phyloP scores from a whole-genome alignment of 2,113 vertebrate species.

The Colaptes auratus region DNA sequence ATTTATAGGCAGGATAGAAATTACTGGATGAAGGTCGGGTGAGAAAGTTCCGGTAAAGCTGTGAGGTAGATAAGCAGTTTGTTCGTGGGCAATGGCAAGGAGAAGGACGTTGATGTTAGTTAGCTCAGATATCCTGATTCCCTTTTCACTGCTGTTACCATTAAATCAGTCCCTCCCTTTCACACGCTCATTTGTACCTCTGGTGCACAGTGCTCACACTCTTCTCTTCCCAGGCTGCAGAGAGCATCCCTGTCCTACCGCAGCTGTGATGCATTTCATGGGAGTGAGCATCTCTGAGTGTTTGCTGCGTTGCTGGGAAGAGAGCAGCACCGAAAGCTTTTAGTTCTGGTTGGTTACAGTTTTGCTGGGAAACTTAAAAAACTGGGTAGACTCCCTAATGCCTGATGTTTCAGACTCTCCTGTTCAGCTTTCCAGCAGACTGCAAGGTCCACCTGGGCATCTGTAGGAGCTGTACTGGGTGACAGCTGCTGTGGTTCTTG shows the following conservation, averaged over 20 bases:
- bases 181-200: not conserved
- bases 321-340: not conserved
- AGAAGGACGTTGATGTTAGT: not conserved
- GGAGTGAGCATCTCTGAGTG: not conserved
- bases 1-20: not conserved
- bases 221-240: not conserved
- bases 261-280: not conserved
- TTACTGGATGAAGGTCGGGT: not conserved
- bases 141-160: not conserved
- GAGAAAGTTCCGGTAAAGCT: not conserved
- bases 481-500: rapidly evolving
- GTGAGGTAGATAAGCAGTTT: not conserved
- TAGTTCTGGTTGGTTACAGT: not conserved
- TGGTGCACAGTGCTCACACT: not conserved
- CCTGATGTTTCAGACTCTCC: not conserved
- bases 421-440: not conserved
- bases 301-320: not conserved
- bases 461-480: not conserved
- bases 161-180: not conserved
- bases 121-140: not conserved
- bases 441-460: not conserved
- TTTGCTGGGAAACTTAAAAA: not conserved
- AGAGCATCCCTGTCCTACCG: not conserved
- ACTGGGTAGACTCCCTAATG: not conserved
- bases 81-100: not conserved